A percentile compares a stretch with the other conserved stretches of the same genome.
Evolutionary conservation across 2,797 vertebrate genomes (phyloP).

Genomic region (Cetoscarus ocellatus): DNA sequence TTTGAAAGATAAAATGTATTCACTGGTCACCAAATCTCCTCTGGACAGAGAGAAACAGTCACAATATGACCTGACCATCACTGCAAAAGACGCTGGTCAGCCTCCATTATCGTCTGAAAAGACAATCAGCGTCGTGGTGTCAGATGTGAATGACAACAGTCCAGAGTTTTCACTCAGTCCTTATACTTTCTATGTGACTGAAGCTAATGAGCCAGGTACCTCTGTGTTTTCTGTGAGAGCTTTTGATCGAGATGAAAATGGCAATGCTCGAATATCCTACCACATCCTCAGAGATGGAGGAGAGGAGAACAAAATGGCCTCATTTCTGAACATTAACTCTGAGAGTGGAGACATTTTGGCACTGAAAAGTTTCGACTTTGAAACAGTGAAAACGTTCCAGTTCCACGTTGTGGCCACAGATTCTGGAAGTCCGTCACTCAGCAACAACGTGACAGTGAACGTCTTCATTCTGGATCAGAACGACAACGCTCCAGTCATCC

Average conservation of each 20-base stretch:
- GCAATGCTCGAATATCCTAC: conserved; percentile 74
- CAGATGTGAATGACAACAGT: conserved; percentile 82
- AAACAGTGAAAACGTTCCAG: too few species aligned
- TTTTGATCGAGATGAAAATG: conserved; percentile 68
- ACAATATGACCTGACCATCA: conserved; percentile 66
- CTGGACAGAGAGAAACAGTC: conserved; percentile 74
- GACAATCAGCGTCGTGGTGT: conserved; percentile 69
- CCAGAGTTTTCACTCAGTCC: conserved; percentile 68
- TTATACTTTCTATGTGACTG: conserved; percentile 73
- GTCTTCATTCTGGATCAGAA: too few species aligned
- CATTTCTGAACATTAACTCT: conserved; percentile 74
- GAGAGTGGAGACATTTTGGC: conserved; percentile 78
- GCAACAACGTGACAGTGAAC: too few species aligned
- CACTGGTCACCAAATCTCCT: conserved; percentile 55
- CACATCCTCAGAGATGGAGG: conserved; percentile 52
- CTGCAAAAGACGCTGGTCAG: conserved; percentile 64
- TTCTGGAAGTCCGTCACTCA: too few species aligned
- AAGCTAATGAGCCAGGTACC: conserved; percentile 78
- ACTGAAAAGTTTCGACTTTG: too few species aligned
- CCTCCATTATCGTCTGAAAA: conserved; percentile 66
- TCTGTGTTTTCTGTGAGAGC: conserved; percentile 75
- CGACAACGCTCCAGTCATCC: too few species aligned
- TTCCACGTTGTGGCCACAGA: too few species aligned
- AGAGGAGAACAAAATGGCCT: conserved; percentile 35
- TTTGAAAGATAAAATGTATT: conserved; percentile 61